Evolutionary conservation across 1,140 invertebrate genomes (phyloP).

Genomic region (Aphis craccivora): DNA sequence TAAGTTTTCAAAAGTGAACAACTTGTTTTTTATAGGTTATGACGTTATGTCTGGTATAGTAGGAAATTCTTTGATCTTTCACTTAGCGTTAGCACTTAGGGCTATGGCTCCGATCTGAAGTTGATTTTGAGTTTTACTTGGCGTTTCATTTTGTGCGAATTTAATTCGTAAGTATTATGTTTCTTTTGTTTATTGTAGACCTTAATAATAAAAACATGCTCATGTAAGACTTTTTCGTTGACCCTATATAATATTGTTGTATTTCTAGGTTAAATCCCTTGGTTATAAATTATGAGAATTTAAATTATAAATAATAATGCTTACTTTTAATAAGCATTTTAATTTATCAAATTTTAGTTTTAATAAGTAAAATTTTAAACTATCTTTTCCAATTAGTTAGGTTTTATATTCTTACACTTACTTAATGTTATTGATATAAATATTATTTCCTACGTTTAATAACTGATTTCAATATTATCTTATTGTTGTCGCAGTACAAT

Average conservation of each 20-base stretch:
- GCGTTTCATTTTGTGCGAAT: background rate
- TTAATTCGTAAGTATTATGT: slow-evolving; percentile 4
- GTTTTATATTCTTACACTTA: too few relatives aligned
- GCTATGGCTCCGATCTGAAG: background rate
- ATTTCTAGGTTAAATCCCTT: background rate
- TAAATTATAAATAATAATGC: background rate
- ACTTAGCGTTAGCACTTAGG: background rate
- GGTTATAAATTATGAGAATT: background rate
- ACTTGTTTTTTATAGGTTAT: background rate
- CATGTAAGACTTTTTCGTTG: background rate
- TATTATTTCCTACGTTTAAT: too few relatives aligned
- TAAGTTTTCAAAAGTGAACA: background rate
- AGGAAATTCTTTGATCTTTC: background rate
- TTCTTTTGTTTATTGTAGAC: background rate
- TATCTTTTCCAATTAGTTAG: background rate
- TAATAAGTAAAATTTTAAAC: background rate
- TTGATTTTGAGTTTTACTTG: background rate
- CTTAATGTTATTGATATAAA: too few relatives aligned
- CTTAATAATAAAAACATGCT: background rate
- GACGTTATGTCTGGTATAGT: background rate
- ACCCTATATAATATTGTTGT: background rate
- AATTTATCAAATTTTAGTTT: too few relatives aligned
- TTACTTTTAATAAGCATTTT: background rate
- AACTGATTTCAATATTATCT: too few relatives aligned
- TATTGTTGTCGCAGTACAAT: too few relatives aligned